These are phyloP conservation scores for Loriculus beryllinus DNA, from an alignment of 2,797 vertebrate species.

Conservation along the genomic window DNA sequence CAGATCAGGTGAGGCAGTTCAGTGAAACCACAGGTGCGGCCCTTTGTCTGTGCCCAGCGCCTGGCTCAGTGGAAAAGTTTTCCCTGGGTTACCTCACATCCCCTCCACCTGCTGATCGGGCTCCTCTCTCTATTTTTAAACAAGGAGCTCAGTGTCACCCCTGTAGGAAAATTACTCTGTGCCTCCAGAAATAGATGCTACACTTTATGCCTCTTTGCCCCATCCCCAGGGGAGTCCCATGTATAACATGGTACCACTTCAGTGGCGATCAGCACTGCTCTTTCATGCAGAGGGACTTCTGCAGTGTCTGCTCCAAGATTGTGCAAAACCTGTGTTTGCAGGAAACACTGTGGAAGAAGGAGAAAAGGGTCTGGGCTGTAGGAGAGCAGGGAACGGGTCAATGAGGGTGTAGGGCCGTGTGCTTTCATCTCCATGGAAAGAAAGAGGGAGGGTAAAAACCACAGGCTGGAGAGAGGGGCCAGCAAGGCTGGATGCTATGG, in stretches of 20 bases:
- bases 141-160: slow-evolving; percentile 2
- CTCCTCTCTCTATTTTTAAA: slow-evolving; percentile 38
- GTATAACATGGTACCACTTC: background rate
- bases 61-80: background rate
- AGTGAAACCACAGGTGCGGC: slow-evolving; percentile 48
- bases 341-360: background rate
- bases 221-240: background rate
- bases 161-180: background rate
- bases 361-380: background rate
- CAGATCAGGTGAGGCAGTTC: slow-evolving; percentile 32
- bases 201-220: background rate
- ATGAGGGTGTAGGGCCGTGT: background rate
- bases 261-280: rapidly evolving
- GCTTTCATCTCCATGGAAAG: background rate
- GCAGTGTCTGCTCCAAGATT: background rate
- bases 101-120: background rate
- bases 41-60: background rate
- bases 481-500: background rate
- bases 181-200: background rate
- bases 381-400: background rate
- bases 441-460: background rate
- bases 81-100: slow-evolving; percentile 4
- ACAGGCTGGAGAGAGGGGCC: background rate
- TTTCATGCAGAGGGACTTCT: background rate
- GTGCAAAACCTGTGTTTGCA: background rate